phyloP scores from a whole-genome alignment of 2,888 invertebrate species.

The Xanthorhoe designata region DNA sequence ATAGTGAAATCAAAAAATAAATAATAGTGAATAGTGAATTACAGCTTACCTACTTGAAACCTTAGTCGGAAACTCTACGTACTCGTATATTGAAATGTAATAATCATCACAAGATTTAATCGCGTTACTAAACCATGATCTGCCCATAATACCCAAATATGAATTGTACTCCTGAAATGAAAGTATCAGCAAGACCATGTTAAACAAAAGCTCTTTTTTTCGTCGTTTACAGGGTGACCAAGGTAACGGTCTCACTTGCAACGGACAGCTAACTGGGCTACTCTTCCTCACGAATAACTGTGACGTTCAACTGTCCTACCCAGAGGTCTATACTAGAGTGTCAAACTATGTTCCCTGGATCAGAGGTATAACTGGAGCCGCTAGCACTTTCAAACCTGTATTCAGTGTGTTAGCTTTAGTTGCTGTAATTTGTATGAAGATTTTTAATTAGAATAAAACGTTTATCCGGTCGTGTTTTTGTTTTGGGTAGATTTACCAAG shows the following conservation, averaged over 20 bases:
- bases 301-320: conserved; percentile 42
- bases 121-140: no score
- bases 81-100: no score
- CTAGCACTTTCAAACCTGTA: conserved; percentile 51
- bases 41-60: no score
- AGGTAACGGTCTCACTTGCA: conserved; percentile 61
- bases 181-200: no score
- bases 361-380: conserved; percentile 51
- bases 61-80: no score
- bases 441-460: conserved; percentile 32
- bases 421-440: conserved; percentile 46
- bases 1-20: no score
- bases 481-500: neutral
- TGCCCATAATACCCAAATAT: no score
- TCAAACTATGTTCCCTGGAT: conserved; percentile 64
- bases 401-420: conserved; percentile 49
- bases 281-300: conserved; percentile 54
- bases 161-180: no score
- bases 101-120: no score
- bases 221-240: conserved; percentile 56
- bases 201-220: no score
- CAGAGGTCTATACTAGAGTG: conserved; percentile 64
- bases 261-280: conserved; percentile 57
- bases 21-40: no score
- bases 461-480: no score